Evolutionary conservation across 1,140 invertebrate genomes (phyloP), one percentile per base, ranked within the genome.

Genomic region (Eubasilissa regina): DNA sequence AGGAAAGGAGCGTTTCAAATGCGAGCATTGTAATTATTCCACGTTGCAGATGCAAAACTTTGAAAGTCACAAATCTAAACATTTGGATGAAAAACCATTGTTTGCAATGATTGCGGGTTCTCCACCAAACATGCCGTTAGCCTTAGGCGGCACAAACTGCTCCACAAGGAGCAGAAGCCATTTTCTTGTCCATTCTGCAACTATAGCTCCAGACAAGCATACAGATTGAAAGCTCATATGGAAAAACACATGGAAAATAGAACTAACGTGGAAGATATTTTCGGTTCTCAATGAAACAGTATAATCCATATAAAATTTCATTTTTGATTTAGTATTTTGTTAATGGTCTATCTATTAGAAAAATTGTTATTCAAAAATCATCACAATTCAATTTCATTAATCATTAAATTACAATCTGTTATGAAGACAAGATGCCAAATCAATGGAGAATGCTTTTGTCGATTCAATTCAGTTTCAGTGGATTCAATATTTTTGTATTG

Each of bases 161-260:
- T 6, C 53, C 53, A 55, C 4, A 55, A 55, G 53, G n/a, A 55
- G n/a, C n/a, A 55, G 53, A n/a, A 55, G 53, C 53, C 53, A 55
- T 55, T 55, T 55, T 55, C 7, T 15, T 55, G n/a, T 55, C n/a
- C n/a, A 17, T 17, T 55, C 19, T 55, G n/a, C 17, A 7, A 3
- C 4, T n/a, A 55, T 55, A n/a, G n/a, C n/a, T n/a, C n/a, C n/a
- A 4, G 53, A 55, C n/a, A 17, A 8, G 19, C 13, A n/a, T 53
- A 13, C 17, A 4, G 51, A 15, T 53, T 53, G 51, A n/a, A n/a
- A n/a, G n/a, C n/a, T n/a, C n/a, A n/a, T n/a, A n/a, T n/a, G n/a
- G n/a, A n/a, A n/a, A n/a, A n/a, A n/a, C 7, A n/a, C 48, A 7
- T 12, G 11, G 11, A 51, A n/a, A 51, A n/a, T 51, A 12, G 1